Percentiles rank a stretch among this genome's conserved stretches.
Conservation (phyloP, 2,888 invertebrate genomes). For the Steromphala cineraria region DNA sequence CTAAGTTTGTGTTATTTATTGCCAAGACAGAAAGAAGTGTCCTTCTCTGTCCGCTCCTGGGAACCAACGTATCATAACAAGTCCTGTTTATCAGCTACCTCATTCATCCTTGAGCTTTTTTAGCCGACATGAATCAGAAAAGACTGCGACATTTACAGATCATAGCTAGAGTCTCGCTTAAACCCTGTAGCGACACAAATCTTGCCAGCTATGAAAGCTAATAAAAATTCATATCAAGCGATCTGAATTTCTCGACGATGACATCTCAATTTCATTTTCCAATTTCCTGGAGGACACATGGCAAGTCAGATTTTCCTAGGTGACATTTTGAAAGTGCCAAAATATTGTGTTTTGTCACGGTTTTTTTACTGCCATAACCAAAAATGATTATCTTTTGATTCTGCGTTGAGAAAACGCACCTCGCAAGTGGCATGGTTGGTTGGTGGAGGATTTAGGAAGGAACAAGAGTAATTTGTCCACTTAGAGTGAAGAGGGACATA, state of each 20-base stretch:
- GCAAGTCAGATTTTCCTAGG: conserved; percentile 7
- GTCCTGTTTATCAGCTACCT: neutral
- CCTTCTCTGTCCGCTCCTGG: neutral
- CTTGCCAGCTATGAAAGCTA: neutral
- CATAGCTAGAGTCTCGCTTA: neutral
- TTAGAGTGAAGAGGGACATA: too few species aligned
- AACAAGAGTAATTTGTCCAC: too few species aligned
- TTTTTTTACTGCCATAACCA: neutral
- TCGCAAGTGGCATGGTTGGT: neutral
- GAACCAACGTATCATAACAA: neutral
- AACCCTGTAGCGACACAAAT: neutral
- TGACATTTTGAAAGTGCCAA: neutral
- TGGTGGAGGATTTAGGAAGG: too few species aligned
- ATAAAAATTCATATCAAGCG: conserved; percentile 15
- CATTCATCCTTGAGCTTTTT: neutral
- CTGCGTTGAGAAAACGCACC: neutral
- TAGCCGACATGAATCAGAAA: conserved; percentile 3
- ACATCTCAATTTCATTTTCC: conserved; percentile 21
- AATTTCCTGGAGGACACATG: conserved; percentile 9
- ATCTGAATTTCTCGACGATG: neutral
- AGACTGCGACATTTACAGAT: conserved; percentile 19
- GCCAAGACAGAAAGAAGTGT: neutral
- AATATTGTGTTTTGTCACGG: neutral
- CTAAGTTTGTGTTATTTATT: neutral
- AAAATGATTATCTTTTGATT: neutral